Evolutionary conservation across 2,797 vertebrate species (phyloP).

Genomic region (Meda fulgida): DNA sequence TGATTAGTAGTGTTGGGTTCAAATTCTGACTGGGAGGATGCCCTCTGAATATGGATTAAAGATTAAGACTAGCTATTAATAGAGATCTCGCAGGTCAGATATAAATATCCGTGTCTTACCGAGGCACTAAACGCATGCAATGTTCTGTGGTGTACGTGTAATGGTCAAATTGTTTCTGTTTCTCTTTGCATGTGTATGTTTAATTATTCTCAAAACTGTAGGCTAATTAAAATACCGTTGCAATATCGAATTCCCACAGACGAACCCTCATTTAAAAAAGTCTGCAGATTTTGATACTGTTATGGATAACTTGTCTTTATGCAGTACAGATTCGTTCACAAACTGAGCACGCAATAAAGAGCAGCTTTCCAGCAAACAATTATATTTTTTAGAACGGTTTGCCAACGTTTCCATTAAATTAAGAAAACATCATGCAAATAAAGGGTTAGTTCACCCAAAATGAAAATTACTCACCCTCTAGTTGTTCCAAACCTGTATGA

Average conservation of each 20-base stretch:
- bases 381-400: neutral
- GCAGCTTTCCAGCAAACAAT: too few species aligned
- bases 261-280: too few species aligned
- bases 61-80: constrained; percentile 14
- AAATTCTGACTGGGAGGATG: neutral
- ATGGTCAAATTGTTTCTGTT: neutral
- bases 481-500: too few species aligned
- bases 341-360: neutral
- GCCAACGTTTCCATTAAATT: neutral
- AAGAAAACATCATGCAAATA: neutral
- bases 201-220: neutral
- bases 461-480: too few species aligned
- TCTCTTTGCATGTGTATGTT: neutral
- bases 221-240: neutral
- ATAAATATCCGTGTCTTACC: neutral
- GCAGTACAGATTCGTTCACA: neutral
- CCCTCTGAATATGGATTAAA: neutral
- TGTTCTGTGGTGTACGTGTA: neutral
- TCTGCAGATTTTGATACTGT: too few species aligned
- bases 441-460: too few species aligned
- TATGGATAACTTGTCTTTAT: neutral
- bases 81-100: neutral
- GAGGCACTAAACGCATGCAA: neutral
- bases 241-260: neutral
- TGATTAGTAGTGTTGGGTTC: neutral